Percentiles rank a stretch among this genome's conserved stretches.
These are phyloP conservation scores for Pseudorhombus dupliciocellatus DNA, from an alignment of 2,113 vertebrate genomes.

Conservation along the genomic window DNA sequence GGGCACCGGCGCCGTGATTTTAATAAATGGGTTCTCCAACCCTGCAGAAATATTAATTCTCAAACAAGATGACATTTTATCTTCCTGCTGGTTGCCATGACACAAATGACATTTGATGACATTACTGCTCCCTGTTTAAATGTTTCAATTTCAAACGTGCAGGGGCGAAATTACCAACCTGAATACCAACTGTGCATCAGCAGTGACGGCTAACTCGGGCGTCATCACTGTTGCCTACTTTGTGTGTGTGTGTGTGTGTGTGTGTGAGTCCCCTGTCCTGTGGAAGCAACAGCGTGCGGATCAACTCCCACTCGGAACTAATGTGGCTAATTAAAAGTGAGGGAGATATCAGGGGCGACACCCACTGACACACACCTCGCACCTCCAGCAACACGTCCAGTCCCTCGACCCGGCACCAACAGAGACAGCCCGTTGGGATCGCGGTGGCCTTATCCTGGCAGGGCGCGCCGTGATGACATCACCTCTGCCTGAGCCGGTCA, in stretches of 20 bases:
- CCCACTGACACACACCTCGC: conserved; percentile 26
- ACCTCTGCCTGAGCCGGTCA: conserved; percentile 28
- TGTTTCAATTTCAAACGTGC: conserved; percentile 48
- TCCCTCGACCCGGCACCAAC: neutral
- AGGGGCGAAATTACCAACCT: conserved; percentile 30
- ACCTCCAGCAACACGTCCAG: conserved; percentile 30
- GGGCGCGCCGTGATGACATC: conserved; percentile 24
- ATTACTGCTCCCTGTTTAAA: conserved; percentile 61
- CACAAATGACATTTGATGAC: conserved; percentile 63
- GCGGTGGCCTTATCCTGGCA: neutral
- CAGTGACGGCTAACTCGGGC: conserved; percentile 3
- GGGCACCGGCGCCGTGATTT: conserved; percentile 20
- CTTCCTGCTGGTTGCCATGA: conserved; percentile 49
- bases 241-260: neutral
- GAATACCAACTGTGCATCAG: conserved; percentile 13
- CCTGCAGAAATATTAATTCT: conserved; percentile 62
- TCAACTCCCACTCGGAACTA: conserved; percentile 27
- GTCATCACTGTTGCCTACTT: neutral
- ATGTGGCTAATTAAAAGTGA: conserved; percentile 37
- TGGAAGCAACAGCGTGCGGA: too few species aligned
- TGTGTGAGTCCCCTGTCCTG: neutral
- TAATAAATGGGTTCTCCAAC: conserved; percentile 64
- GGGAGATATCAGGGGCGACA: conserved; percentile 13
- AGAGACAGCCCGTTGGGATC: neutral
- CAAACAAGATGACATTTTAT: conserved; percentile 65